Conservation (phyloP, 2,888 invertebrate genomes). For the Physocephala rufipes region DNA sequence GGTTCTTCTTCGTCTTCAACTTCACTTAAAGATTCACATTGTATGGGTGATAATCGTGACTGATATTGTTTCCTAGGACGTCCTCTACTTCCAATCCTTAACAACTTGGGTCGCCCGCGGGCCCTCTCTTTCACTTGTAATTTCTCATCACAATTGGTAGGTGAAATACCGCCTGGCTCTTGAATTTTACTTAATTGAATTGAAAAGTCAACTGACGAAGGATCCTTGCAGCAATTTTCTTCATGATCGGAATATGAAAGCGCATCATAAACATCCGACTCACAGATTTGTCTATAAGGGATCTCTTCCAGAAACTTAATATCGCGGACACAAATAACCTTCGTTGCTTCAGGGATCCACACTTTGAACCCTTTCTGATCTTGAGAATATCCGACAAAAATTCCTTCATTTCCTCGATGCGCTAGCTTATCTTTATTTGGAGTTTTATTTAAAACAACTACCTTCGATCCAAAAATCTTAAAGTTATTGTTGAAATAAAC, state of each 20-base stretch:
- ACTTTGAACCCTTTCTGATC: slow-evolving; percentile 36
- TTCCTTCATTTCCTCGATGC: slow-evolving; percentile 34
- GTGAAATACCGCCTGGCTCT: not conserved
- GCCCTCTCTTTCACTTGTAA: slow-evolving; percentile 8
- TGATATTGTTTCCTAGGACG: slow-evolving; percentile 31
- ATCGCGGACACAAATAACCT: slow-evolving; percentile 34
- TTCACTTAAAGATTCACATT: not conserved
- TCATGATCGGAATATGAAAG: slow-evolving; percentile 1
- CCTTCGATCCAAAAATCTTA: slow-evolving; percentile 58
- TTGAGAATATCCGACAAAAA: slow-evolving; percentile 37
- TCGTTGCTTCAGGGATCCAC: slow-evolving; percentile 30
- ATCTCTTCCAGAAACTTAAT: slow-evolving; percentile 28
- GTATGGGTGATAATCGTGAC: not conserved
- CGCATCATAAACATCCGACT: slow-evolving; percentile 8
- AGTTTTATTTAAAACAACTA: slow-evolving; percentile 46
- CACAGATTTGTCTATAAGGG: not conserved
- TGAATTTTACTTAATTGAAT: not conserved
- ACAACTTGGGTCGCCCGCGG: slow-evolving; percentile 23
- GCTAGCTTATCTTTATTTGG: slow-evolving; percentile 34
- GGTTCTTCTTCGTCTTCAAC: not conserved
- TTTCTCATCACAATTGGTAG: not conserved
- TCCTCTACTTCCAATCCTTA: slow-evolving; percentile 31
- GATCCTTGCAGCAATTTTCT: not conserved
- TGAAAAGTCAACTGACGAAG: slow-evolving; percentile 9
- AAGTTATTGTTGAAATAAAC: too few species aligned